phyloP scores from a whole-genome alignment of 2,888 invertebrate species.

The Eupithecia centaureata region DNA sequence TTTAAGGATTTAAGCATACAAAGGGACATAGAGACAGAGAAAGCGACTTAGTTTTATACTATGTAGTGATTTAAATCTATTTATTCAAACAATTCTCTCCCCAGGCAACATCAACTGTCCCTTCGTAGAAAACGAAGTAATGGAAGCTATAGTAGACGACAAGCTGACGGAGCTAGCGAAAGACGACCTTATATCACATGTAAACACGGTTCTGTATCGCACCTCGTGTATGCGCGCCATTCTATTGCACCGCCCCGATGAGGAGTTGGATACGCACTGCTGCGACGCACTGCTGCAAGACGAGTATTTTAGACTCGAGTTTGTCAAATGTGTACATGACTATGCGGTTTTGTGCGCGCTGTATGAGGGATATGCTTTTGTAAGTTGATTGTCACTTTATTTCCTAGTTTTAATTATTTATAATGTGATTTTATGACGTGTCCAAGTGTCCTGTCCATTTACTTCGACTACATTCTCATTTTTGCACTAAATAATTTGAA shows the following conservation, averaged over 20 bases:
- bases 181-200: conserved; percentile 46
- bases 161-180: conserved; percentile 45
- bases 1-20: too few relatives aligned
- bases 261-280: conserved; percentile 18
- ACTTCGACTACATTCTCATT: too few relatives aligned
- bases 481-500: too few relatives aligned
- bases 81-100: background rate
- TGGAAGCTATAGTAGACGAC: conserved; percentile 44
- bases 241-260: conserved; percentile 46
- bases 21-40: too few relatives aligned
- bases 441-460: too few relatives aligned
- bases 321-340: conserved; percentile 52
- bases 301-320: conserved; percentile 45
- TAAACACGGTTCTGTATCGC: conserved; percentile 52
- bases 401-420: too few relatives aligned
- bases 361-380: conserved; percentile 63
- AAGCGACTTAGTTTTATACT: too few relatives aligned
- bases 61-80: too few relatives aligned
- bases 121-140: conserved; percentile 53
- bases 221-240: conserved; percentile 51
- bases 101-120: conserved; percentile 57
- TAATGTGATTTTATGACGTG: too few relatives aligned
- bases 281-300: conserved; percentile 46
- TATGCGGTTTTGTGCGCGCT: conserved; percentile 48
- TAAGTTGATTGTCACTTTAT: conserved; percentile 61